Conservation (phyloP, 2,797 vertebrate genomes). For the Enteromius paludinosus region DNA sequence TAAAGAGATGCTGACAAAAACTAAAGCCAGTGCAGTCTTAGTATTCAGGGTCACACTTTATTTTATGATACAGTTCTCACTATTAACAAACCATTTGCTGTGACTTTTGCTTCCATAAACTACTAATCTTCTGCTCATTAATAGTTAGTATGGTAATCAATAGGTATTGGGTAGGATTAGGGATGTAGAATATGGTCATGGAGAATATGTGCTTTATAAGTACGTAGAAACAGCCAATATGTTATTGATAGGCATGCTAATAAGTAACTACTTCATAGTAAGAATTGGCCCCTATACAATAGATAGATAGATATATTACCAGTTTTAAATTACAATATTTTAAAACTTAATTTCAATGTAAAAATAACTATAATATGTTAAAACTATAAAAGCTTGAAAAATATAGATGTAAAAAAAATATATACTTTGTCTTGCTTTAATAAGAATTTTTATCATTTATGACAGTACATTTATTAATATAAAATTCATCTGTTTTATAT, state of each 20-base stretch:
- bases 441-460: too few species aligned
- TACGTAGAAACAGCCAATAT: neutral
- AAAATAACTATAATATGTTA: neutral
- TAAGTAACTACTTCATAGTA: neutral
- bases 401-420: too few species aligned
- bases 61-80: neutral
- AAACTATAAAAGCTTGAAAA: neutral
- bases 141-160: neutral
- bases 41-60: neutral
- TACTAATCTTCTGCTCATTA: neutral
- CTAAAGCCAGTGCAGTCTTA: neutral
- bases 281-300: neutral
- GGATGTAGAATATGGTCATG: neutral
- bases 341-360: neutral
- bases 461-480: neutral
- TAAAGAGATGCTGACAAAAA: conserved; percentile 19
- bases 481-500: neutral
- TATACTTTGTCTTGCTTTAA: too few species aligned
- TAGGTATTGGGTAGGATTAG: neutral
- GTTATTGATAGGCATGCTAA: neutral
- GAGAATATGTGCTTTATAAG: neutral
- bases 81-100: neutral
- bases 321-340: neutral
- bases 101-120: neutral
- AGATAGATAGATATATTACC: neutral